Conservation (phyloP, 2,888 invertebrate genomes). For the Ectemnius continuus region DNA sequence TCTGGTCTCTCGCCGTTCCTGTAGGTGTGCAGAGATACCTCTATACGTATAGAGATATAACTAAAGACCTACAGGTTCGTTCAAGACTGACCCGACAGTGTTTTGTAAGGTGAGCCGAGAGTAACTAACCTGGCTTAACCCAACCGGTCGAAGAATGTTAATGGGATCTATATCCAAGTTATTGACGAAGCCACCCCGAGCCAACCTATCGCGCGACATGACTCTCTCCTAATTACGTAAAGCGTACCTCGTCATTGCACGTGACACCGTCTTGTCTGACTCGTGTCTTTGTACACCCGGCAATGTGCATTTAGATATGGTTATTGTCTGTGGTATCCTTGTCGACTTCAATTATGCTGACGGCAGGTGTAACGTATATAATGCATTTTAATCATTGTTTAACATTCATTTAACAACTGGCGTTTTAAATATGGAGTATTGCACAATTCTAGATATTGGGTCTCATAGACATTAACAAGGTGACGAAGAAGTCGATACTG, state of each 20-base stretch:
- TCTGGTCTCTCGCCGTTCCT: constrained; percentile 15
- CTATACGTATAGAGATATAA: constrained; percentile 12
- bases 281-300: background rate
- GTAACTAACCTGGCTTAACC: constrained; percentile 63
- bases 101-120: constrained; percentile 61
- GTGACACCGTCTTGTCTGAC: constrained; percentile 42
- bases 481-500: too few species aligned
- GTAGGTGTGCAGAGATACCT: background rate
- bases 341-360: too few species aligned
- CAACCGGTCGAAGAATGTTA: constrained; percentile 60
- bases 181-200: constrained; percentile 54
- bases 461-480: too few species aligned
- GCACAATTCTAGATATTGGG: too few species aligned
- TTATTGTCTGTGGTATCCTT: background rate
- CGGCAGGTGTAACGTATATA: too few species aligned
- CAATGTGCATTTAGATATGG: background rate
- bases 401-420: too few species aligned
- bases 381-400: too few species aligned
- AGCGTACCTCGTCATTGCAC: constrained; percentile 48
- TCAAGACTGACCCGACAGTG: constrained; percentile 60
- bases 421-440: too few species aligned
- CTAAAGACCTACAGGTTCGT: constrained; percentile 60
- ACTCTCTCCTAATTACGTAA: constrained; percentile 55
- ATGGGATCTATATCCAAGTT: constrained; percentile 55
- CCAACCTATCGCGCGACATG: constrained; percentile 19